These are phyloP conservation scores for Drosophila sulfurigaster DNA, from an alignment of 1,140 invertebrate genomes.

Conservation along the genomic window DNA sequence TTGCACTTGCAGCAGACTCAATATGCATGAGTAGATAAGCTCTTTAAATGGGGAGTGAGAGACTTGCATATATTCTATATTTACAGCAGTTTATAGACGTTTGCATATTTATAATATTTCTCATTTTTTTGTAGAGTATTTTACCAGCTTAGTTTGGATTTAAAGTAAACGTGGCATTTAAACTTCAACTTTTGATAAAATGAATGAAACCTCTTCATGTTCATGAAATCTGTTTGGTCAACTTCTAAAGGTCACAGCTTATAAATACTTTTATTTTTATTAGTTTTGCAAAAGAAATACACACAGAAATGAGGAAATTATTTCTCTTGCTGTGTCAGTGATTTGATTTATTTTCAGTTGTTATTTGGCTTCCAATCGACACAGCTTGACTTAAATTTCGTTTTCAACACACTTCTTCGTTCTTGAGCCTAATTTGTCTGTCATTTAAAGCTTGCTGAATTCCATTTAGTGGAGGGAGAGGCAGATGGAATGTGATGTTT, in stretches of 20 bases:
- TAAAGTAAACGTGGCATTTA: too few species aligned
- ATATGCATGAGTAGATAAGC: not conserved
- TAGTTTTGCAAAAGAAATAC: not conserved
- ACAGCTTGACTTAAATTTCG: slow-evolving; percentile 30
- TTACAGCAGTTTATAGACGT: too few species aligned
- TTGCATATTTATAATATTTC: too few species aligned
- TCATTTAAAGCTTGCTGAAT: slow-evolving; percentile 12
- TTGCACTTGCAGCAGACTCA: not conserved
- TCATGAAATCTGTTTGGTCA: not conserved
- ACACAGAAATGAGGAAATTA: slow-evolving; percentile 4
- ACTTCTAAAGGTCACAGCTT: not conserved
- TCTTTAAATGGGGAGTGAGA: not conserved
- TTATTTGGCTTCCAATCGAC: slow-evolving; percentile 21
- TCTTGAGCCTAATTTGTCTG: slow-evolving; percentile 22
- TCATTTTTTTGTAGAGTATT: too few species aligned
- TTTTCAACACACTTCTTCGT: not conserved
- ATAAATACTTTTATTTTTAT: not conserved
- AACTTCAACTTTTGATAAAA: too few species aligned
- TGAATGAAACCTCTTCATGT: not conserved
- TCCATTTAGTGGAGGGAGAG: not conserved
- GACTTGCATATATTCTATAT: too few species aligned
- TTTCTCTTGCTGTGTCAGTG: not conserved
- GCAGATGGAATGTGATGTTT: not conserved
- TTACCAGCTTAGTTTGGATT: too few species aligned
- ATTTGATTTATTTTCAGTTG: slow-evolving; percentile 27